Evolutionary conservation across 92 coral and sea anemone genomes (phyloP).

Genomic region (Palythoa heliodiscus): DNA sequence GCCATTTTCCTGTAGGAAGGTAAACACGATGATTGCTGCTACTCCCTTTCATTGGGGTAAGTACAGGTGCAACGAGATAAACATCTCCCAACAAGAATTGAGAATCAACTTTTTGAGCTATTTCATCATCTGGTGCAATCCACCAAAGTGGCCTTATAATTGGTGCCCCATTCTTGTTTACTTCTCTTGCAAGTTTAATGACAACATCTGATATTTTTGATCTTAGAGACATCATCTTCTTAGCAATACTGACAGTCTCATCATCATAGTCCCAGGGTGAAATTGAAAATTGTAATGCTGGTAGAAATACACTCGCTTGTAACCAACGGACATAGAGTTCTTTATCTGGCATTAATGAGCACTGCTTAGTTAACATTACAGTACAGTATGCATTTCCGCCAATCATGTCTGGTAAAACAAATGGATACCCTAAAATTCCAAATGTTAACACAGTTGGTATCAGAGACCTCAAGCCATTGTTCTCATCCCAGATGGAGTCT

Average conservation of each 20-base stretch:
- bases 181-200: slow-evolving; percentile 62
- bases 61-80: slow-evolving; percentile 82
- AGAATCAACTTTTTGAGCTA: slow-evolving; percentile 64
- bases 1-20: slow-evolving; percentile 78
- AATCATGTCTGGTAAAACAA: slow-evolving; percentile 81
- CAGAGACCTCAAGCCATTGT: slow-evolving; percentile 77
- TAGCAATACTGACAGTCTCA: slow-evolving; percentile 61
- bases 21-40: slow-evolving; percentile 60
- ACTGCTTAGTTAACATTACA: background rate
- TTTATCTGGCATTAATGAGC: slow-evolving; percentile 53
- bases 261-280: slow-evolving; percentile 79
- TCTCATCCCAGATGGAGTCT: slow-evolving; percentile 65
- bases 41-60: slow-evolving; percentile 49
- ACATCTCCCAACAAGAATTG: slow-evolving; percentile 71
- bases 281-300: slow-evolving; percentile 76
- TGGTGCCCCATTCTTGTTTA: slow-evolving; percentile 67
- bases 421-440: slow-evolving; percentile 87
- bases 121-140: slow-evolving; percentile 73
- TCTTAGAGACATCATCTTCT: slow-evolving; percentile 54
- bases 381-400: slow-evolving; percentile 71
- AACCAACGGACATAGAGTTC: slow-evolving; percentile 87
- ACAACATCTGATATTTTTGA: slow-evolving; percentile 52
- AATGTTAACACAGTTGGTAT: slow-evolving; percentile 80
- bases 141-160: slow-evolving; percentile 87
- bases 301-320: slow-evolving; percentile 74